phyloP scores from a whole-genome alignment of 1,140 invertebrate species.

The Tetramorium alpestre region DNA sequence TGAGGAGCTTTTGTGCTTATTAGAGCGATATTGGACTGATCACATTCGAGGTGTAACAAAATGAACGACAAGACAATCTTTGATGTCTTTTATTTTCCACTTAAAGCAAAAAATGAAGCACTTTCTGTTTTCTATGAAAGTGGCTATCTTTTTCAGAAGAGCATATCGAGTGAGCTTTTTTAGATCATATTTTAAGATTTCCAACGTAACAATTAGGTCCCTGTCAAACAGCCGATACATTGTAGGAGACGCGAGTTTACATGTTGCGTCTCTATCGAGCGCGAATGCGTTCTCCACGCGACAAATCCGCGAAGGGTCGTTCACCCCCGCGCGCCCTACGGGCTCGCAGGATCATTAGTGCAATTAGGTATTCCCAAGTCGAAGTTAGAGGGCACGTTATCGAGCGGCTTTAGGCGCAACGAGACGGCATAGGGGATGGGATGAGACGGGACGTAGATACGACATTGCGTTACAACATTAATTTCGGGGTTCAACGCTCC shows the following conservation, averaged over 20 bases:
- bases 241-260: not conserved
- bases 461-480: constrained; percentile 73
- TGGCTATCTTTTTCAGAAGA: not conserved
- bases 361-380: constrained; percentile 68
- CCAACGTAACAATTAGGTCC: not conserved
- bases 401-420: constrained; percentile 63
- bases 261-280: constrained; percentile 17
- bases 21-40: too few species aligned
- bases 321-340: constrained; percentile 62
- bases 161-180: not conserved
- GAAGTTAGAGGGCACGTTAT: constrained; percentile 68
- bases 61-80: too few species aligned
- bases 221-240: not conserved
- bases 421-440: constrained; percentile 55
- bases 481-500: constrained; percentile 80
- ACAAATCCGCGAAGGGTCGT: constrained; percentile 61
- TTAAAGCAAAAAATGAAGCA: too few species aligned
- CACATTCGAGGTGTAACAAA: too few species aligned
- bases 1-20: not conserved
- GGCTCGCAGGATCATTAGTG: constrained; percentile 61
- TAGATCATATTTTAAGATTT: not conserved
- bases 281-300: constrained; percentile 44
- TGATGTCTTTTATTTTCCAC: too few species aligned
- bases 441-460: constrained; percentile 61
- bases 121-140: too few species aligned